A percentile compares a stretch with the other conserved stretches of the same genome.
Conservation (phyloP, 1,140 invertebrate genomes). For the Nixonia krombeini region DNA sequence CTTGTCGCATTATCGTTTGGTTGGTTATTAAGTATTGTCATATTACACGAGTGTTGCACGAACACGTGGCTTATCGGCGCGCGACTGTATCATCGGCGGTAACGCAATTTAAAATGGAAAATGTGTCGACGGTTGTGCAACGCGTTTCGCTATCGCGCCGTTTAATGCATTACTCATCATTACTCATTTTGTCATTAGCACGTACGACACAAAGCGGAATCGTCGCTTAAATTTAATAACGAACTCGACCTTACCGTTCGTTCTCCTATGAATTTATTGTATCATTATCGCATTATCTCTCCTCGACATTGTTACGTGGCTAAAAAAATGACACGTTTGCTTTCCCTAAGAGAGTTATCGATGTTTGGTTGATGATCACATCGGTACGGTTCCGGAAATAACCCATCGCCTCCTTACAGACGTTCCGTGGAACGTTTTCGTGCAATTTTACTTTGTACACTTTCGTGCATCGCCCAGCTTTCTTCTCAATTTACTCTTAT, state of each 20-base stretch:
- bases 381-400: too few relatives aligned
- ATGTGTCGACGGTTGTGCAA: constrained; percentile 37
- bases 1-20: constrained; percentile 24
- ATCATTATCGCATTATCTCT: too few relatives aligned
- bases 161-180: constrained; percentile 44
- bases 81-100: constrained; percentile 43
- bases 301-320: too few relatives aligned
- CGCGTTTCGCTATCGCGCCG: constrained; percentile 31
- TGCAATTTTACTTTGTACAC: too few relatives aligned
- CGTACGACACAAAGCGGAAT: constrained; percentile 30
- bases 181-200: constrained; percentile 34
- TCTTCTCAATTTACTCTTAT: too few relatives aligned
- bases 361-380: too few relatives aligned
- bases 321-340: too few relatives aligned
- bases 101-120: constrained; percentile 47
- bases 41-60: constrained; percentile 25
- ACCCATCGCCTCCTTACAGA: too few relatives aligned
- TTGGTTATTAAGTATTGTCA: constrained; percentile 36
- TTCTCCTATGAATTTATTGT: too few relatives aligned
- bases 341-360: too few relatives aligned
- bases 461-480: too few relatives aligned
- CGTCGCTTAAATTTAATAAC: constrained; percentile 36
- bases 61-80: constrained; percentile 37
- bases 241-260: constrained; percentile 16
- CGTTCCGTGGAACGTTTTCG: too few relatives aligned